A percentile compares a stretch with the other conserved stretches of the same genome.
Conservation (phyloP, 2,888 invertebrate species). For the Drosophila mettleri region DNA sequence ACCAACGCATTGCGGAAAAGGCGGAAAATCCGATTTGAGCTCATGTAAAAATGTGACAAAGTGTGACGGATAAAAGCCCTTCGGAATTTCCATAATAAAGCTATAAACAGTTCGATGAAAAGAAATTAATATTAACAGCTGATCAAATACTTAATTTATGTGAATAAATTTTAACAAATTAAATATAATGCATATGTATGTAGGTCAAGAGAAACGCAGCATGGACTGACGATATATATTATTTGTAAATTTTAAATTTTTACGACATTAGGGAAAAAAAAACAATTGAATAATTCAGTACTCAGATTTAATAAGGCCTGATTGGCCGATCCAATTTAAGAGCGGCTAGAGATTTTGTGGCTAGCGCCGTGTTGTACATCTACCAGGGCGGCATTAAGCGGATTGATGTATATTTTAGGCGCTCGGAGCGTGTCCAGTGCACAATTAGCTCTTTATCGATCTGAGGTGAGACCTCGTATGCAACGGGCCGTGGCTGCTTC, state of each 20-base stretch:
- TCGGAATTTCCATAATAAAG: background rate
- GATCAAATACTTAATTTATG: background rate
- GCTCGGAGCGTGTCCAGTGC: conserved; percentile 57
- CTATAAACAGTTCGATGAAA: background rate
- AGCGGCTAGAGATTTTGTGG: too few species aligned
- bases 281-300: conserved; percentile 10
- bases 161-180: background rate
- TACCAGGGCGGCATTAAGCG: conserved; percentile 64
- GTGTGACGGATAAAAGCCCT: conserved; percentile 7
- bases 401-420: conserved; percentile 32
- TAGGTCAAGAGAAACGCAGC: background rate
- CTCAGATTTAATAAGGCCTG: background rate
- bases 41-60: conserved; percentile 29
- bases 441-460: conserved; percentile 33
- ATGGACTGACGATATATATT: background rate
- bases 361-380: background rate
- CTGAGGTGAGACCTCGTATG: background rate
- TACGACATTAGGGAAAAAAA: background rate
- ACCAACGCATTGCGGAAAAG: conserved; percentile 53
- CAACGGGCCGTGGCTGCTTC: conserved; percentile 6
- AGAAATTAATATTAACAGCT: background rate
- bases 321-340: background rate
- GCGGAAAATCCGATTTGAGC: conserved; percentile 65
- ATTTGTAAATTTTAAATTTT: conserved; percentile 5
- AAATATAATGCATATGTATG: background rate